phyloP scores from a whole-genome alignment of 1,140 invertebrate genomes.

The Telenomus remus region DNA sequence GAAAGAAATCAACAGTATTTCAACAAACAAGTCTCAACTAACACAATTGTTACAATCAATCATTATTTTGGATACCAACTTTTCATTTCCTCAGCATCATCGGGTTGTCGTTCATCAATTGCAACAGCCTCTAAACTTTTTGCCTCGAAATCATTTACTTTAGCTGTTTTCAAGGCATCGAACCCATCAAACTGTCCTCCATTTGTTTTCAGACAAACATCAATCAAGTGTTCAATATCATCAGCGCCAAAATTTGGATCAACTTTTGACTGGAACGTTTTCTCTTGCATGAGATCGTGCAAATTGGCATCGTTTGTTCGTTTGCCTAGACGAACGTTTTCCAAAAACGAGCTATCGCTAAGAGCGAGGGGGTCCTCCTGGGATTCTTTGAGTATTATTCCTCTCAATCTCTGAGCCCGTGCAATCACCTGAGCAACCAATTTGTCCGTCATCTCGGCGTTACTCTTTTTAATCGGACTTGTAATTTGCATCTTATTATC shows the following conservation, averaged over 20 bases:
- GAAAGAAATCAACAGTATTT: constrained; percentile 18
- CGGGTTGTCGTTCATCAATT: constrained; percentile 8
- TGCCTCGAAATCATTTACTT: not conserved
- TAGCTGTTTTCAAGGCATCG: not conserved
- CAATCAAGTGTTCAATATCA: constrained; percentile 2
- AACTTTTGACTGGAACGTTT: constrained; percentile 51
- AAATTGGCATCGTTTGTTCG: constrained; percentile 53
- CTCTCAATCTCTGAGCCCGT: constrained; percentile 64
- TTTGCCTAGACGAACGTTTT: constrained; percentile 23
- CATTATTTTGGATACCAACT: constrained; percentile 6
- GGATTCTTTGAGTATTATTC: constrained; percentile 62
- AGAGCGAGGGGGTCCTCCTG: constrained; percentile 52
- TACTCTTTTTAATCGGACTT: constrained; percentile 30
- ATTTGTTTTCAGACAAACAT: too few species aligned
- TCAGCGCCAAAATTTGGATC: constrained; percentile 43
- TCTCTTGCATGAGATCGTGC: constrained; percentile 61
- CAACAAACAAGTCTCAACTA: constrained; percentile 6
- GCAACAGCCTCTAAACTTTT: not conserved
- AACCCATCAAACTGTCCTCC: too few species aligned
- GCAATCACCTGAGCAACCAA: constrained; percentile 65
- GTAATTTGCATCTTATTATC: constrained; percentile 49
- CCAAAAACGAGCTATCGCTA: constrained; percentile 49
- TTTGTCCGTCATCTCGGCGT: constrained; percentile 61
- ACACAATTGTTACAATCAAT: not conserved
- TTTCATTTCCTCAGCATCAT: constrained; percentile 16